phyloP scores from a whole-genome alignment of 2,888 invertebrate genomes.

The Melitaea athalia region DNA sequence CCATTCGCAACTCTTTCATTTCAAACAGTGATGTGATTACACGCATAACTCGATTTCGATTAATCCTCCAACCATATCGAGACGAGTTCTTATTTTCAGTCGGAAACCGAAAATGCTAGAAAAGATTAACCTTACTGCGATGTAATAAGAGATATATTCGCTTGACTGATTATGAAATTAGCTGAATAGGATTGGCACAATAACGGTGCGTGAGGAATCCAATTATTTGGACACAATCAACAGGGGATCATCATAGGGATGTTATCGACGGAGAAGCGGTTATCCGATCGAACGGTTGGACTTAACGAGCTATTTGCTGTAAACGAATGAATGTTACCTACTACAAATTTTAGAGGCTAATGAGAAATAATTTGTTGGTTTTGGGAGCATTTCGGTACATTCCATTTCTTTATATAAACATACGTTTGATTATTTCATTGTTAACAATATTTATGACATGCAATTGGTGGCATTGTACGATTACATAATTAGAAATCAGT shows the following conservation, averaged over 20 bases:
- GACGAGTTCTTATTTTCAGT: conserved; percentile 10
- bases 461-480: no score
- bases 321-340: conserved; percentile 28
- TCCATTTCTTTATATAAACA: background rate
- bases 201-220: conserved; percentile 55
- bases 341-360: conserved; percentile 32
- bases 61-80: conserved; percentile 46
- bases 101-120: conserved; percentile 12
- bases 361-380: conserved; percentile 24
- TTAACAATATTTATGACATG: background rate
- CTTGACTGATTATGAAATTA: conserved; percentile 19
- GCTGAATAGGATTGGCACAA: conserved; percentile 33
- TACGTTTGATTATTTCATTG: background rate
- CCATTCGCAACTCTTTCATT: conserved; percentile 41
- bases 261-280: conserved; percentile 40
- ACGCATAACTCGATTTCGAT: conserved; percentile 50
- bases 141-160: conserved; percentile 25
- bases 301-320: conserved; percentile 39
- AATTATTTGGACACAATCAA: conserved; percentile 73
- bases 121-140: conserved; percentile 24
- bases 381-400: background rate
- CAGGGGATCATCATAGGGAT: conserved; percentile 52
- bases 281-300: conserved; percentile 44
- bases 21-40: conserved; percentile 43
- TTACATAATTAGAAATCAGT: no score